Conservation (phyloP, 2,888 invertebrate species). For the Ramazzottius varieornatus region DNA sequence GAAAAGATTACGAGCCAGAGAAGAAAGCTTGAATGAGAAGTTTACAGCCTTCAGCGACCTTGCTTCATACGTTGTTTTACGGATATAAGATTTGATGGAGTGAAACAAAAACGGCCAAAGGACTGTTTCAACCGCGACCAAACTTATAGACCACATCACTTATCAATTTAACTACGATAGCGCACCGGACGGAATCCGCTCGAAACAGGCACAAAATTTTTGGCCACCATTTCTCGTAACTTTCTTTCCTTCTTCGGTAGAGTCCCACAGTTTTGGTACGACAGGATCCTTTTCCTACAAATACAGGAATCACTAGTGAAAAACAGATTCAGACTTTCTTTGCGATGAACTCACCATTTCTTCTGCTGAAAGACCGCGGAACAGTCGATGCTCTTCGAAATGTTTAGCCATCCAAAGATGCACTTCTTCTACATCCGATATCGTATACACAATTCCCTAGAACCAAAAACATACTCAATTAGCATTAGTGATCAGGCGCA, state of each 20-base stretch:
- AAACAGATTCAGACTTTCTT: no score
- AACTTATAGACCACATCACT: no score
- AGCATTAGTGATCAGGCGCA: no score
- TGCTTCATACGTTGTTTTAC: no score
- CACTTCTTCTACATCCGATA: slow-evolving; percentile 88
- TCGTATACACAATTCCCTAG: slow-evolving; percentile 69
- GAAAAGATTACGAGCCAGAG: no score
- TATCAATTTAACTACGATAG: no score
- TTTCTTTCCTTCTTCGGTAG: slow-evolving; percentile 93
- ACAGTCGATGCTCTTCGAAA: slow-evolving; percentile 65
- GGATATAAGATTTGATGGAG: no score
- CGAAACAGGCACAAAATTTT: slow-evolving; percentile 70
- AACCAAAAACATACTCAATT: slow-evolving; percentile 12
- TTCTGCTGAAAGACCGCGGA: slow-evolving; percentile 42
- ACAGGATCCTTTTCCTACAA: slow-evolving; percentile 51
- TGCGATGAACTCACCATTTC: slow-evolving; percentile 51
- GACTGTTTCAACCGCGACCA: no score
- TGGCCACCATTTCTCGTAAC: slow-evolving; percentile 78
- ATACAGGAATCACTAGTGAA: slow-evolving; percentile 7
- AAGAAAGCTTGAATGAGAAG: no score
- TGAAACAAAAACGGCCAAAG: no score
- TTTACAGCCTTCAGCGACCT: no score
- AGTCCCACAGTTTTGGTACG: slow-evolving; percentile 60
- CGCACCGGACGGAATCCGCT: slow-evolving; percentile 31
- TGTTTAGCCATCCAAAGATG: slow-evolving; percentile 90